phyloP scores from a whole-genome alignment of 1,140 invertebrate species.

The Doryteuthis pealeii region DNA sequence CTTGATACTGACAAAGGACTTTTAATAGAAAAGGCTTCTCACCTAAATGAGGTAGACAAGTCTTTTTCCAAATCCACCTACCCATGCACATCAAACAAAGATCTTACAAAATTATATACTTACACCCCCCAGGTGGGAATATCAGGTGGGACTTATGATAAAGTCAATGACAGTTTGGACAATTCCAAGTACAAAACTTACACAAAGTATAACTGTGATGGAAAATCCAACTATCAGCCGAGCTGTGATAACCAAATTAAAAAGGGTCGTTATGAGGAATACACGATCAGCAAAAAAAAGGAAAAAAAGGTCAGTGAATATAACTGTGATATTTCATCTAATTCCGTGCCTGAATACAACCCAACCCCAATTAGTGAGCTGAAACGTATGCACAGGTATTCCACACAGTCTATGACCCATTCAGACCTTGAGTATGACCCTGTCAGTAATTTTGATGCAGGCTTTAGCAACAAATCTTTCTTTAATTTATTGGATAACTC shows the following conservation, averaged over 20 bases:
- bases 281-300: neutral
- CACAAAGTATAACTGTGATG: neutral
- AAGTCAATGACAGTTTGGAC: neutral
- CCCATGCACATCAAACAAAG: neutral
- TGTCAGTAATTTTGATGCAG: conserved; percentile 38
- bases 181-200: neutral
- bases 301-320: neutral
- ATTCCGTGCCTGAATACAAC: conserved; percentile 62
- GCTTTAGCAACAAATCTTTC: conserved; percentile 8
- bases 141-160: neutral
- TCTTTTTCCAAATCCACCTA: too few relatives aligned
- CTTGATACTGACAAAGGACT: too few relatives aligned
- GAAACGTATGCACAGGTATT: conserved; percentile 54
- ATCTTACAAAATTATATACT: neutral
- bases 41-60: too few relatives aligned
- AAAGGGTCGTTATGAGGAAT: neutral
- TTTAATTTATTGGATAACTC: conserved; percentile 2
- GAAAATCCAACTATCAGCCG: neutral
- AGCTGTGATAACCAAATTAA: neutral
- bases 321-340: neutral
- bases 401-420: conserved; percentile 3
- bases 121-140: neutral
- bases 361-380: conserved; percentile 68
- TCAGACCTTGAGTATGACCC: conserved; percentile 49
- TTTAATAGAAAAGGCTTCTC: too few relatives aligned